Conservation (phyloP, 2,797 vertebrate species). For the Chaetodon trifasciatus region DNA sequence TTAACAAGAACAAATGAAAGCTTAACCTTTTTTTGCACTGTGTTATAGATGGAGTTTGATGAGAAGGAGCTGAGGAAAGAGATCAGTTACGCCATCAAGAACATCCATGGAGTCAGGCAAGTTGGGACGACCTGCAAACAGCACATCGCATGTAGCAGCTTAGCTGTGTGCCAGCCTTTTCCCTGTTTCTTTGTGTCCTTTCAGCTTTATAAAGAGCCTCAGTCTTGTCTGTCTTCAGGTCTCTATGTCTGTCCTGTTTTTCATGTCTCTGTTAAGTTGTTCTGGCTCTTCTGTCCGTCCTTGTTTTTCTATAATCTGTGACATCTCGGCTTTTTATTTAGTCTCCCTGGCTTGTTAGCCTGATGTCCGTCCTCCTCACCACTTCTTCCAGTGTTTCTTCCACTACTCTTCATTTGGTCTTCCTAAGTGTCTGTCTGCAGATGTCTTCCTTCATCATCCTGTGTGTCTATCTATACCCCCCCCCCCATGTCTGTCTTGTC, state of each 20-base stretch:
- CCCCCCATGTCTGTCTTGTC: constrained; percentile 62
- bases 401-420: constrained; percentile 6
- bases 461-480: constrained; percentile 14
- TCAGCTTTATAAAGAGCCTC: constrained; percentile 13
- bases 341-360: constrained; percentile 5
- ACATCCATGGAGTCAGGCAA: constrained; percentile 98
- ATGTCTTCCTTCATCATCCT: constrained; percentile 43
- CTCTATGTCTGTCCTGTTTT: constrained; percentile 14
- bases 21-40: background rate
- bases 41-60: constrained; percentile 95
- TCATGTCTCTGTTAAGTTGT: constrained; percentile 21
- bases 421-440: constrained; percentile 15
- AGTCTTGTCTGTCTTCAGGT: constrained; percentile 11
- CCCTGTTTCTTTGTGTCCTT: constrained; percentile 15
- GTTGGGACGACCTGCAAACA: constrained; percentile 52
- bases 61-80: constrained; percentile 96
- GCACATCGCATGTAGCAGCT: background rate
- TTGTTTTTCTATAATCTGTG: constrained; percentile 14
- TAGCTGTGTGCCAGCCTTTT: constrained; percentile 23
- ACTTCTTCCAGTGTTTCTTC: constrained; percentile 13
- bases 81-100: constrained; percentile 98
- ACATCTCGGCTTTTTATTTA: constrained; percentile 1
- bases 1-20: background rate
- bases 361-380: constrained; percentile 5
- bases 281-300: constrained; percentile 3